phyloP scores from a whole-genome alignment of 2,888 invertebrate genomes.

The Hirtodrosophila alboralis region DNA sequence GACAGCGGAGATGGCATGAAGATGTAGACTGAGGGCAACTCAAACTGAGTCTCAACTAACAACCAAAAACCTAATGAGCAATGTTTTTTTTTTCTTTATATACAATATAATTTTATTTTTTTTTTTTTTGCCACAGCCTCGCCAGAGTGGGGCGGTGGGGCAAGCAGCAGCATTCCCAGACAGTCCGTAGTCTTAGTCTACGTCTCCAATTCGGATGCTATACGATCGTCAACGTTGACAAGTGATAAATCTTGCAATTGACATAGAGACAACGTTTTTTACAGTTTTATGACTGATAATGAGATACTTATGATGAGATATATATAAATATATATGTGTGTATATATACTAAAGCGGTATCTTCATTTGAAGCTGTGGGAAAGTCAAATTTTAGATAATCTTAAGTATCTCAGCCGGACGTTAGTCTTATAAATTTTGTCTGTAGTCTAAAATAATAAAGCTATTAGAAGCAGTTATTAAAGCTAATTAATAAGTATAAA shows the following conservation, averaged over 20 bases:
- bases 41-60: conserved; percentile 20
- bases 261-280: conserved; percentile 35
- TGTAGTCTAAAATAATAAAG: no score
- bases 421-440: no score
- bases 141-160: background rate
- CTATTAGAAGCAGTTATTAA: no score
- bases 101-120: background rate
- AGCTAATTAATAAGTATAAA: no score
- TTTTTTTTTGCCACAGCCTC: conserved; percentile 50
- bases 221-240: conserved; percentile 28
- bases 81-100: conserved; percentile 43
- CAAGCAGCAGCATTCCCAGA: conserved; percentile 38
- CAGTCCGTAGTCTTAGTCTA: conserved; percentile 18
- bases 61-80: conserved; percentile 72
- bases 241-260: conserved; percentile 71
- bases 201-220: conserved; percentile 36
- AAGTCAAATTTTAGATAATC: conserved; percentile 17
- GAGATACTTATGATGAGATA: conserved; percentile 32
- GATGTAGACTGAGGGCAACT: conserved; percentile 42
- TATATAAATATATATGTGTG: background rate
- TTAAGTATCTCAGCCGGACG: background rate
- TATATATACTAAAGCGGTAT: conserved; percentile 6
- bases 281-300: conserved; percentile 55
- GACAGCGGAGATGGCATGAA: conserved; percentile 38
- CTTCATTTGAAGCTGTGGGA: conserved; percentile 55